phyloP scores from a whole-genome alignment of 2,888 invertebrate genomes.

The Drosophila cognata region DNA sequence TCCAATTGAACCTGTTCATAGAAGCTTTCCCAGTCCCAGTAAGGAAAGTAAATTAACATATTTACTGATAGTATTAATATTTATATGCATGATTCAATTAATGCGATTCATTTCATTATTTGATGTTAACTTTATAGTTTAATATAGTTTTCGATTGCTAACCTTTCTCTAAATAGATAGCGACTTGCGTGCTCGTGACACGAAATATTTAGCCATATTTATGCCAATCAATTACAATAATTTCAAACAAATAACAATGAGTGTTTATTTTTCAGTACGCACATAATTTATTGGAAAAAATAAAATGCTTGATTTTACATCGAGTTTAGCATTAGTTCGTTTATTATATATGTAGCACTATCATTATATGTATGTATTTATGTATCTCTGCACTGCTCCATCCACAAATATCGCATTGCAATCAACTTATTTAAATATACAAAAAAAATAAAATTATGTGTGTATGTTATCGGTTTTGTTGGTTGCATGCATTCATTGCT shows the following conservation, averaged over 20 bases:
- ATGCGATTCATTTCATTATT: constrained; percentile 4
- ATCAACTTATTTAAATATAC: constrained; percentile 56
- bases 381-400: constrained; percentile 25
- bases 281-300: constrained; percentile 20
- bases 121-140: constrained; percentile 1
- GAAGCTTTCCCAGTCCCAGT: constrained; percentile 3
- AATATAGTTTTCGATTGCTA: neutral
- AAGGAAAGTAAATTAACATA: neutral
- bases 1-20: neutral
- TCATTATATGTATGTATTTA: constrained; percentile 37
- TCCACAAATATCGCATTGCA: constrained; percentile 27
- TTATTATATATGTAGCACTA: constrained; percentile 49
- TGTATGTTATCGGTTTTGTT: constrained; percentile 33
- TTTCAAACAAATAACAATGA: neutral
- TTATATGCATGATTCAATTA: neutral
- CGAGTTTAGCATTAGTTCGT: constrained; percentile 22
- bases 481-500: constrained; percentile 23
- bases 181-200: constrained; percentile 2
- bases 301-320: constrained; percentile 10
- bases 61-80: neutral
- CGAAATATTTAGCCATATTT: neutral
- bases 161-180: neutral
- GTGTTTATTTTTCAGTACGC: constrained; percentile 3
- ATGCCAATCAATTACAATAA: neutral
- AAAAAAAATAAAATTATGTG: constrained; percentile 37